These are phyloP conservation scores for Noctua pronuba DNA, from an alignment of 2,888 invertebrate genomes.

Conservation along the genomic window DNA sequence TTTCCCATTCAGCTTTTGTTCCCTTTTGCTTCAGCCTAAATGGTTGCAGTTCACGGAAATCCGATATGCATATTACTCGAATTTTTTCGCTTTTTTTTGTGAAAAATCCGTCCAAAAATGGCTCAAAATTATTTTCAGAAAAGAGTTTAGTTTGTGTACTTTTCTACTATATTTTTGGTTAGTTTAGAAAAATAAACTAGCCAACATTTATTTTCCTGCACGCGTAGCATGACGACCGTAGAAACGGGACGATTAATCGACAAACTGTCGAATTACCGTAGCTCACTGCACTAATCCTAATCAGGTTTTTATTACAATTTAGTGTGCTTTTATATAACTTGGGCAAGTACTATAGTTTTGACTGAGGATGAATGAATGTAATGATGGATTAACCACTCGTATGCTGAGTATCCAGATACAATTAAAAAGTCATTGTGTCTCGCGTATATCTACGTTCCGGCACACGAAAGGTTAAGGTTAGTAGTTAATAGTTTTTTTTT, in stretches of 20 bases:
- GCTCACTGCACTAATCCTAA: not conserved
- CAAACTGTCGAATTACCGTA: no score
- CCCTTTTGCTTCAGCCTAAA: not conserved
- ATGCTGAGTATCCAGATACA: no score
- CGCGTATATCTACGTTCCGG: no score
- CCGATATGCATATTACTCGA: not conserved
- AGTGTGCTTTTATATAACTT: no score
- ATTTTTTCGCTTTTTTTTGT: not conserved
- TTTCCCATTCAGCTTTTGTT: not conserved
- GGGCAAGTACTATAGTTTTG: no score
- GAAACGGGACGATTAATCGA: no score
- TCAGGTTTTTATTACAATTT: not conserved
- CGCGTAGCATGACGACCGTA: no score
- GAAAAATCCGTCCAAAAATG: not conserved
- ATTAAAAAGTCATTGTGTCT: no score
- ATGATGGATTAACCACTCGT: no score
- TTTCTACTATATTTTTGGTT: not conserved
- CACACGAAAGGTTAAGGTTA: no score
- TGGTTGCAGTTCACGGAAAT: slow-evolving; percentile 12
- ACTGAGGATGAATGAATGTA: no score
- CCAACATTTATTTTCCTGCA: not conserved
- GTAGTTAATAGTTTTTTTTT: no score
- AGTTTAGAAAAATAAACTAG: not conserved
- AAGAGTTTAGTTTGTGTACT: not conserved
- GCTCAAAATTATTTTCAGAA: not conserved